A percentile compares a stretch with the other conserved stretches of the same genome.
Evolutionary conservation across 2,888 invertebrate genomes (phyloP).

Genomic region (Horisme vitalbata): DNA sequence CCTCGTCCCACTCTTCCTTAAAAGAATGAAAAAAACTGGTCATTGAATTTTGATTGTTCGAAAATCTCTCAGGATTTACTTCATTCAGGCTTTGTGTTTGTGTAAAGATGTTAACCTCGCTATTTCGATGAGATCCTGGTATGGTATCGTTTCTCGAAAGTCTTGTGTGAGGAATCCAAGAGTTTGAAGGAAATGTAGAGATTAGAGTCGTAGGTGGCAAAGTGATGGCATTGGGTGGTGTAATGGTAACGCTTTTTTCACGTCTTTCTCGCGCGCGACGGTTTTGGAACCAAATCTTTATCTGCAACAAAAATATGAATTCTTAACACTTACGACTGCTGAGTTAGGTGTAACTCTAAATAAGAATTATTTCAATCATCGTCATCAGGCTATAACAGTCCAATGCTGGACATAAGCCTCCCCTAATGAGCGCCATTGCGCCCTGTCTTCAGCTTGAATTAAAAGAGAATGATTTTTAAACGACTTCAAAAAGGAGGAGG

Average conservation of each 20-base stretch:
- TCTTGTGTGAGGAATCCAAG: conserved; percentile 21
- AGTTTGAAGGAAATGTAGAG: conserved; percentile 6
- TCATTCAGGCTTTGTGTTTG: conserved; percentile 1
- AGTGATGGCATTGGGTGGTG: conserved; percentile 60
- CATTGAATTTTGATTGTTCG: neutral
- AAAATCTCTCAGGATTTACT: conserved; percentile 1
- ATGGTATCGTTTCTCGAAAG: conserved; percentile 3
- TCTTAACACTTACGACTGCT: neutral
- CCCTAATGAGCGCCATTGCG: too few species aligned
- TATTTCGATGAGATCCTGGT: neutral
- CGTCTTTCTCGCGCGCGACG: conserved; percentile 89
- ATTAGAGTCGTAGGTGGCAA: conserved; percentile 54
- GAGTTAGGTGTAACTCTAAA: too few species aligned
- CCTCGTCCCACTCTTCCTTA: conserved; percentile 36
- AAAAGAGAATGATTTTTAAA: too few species aligned
- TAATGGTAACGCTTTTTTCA: conserved; percentile 76
- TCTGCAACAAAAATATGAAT: conserved; percentile 49
- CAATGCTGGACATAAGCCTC: too few species aligned
- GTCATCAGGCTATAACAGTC: too few species aligned
- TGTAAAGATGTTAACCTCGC: conserved; percentile 3
- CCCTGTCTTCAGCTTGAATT: too few species aligned
- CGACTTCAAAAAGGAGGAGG: too few species aligned
- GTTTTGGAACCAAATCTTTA: conserved; percentile 92
- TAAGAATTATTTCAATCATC: too few species aligned
- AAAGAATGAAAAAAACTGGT: conserved; percentile 8